phyloP scores from a whole-genome alignment of 1,140 invertebrate genomes.

The Hyposmocoma kahamanoa region DNA sequence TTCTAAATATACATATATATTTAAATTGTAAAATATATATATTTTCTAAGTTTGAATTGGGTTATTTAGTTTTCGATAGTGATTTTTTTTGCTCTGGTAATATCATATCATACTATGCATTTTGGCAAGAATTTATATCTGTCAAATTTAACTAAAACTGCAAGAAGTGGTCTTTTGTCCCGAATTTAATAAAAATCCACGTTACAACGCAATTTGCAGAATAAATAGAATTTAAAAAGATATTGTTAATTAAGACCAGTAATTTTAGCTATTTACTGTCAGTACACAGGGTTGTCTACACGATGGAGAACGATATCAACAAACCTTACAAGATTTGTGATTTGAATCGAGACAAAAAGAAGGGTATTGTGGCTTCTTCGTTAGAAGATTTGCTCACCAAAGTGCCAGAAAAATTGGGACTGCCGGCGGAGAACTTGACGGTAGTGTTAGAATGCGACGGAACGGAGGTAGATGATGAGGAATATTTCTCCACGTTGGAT shows the following conservation, averaged over 20 bases:
- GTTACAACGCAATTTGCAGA: too few relatives aligned
- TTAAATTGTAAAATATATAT: neutral
- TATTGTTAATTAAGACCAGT: too few relatives aligned
- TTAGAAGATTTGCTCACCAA: conserved; percentile 83
- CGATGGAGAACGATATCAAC: conserved; percentile 67
- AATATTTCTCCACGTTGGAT: conserved; percentile 89
- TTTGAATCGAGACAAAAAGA: conserved; percentile 82
- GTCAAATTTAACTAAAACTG: too few relatives aligned
- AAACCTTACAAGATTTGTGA: conserved; percentile 76
- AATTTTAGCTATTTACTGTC: neutral
- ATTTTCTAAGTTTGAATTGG: neutral
- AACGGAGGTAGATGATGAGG: conserved; percentile 91
- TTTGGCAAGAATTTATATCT: too few relatives aligned
- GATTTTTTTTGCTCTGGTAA: neutral
- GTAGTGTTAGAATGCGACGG: conserved; percentile 88
- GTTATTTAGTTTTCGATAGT: too few relatives aligned
- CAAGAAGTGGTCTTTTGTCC: too few relatives aligned
- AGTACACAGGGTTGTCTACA: conserved; percentile 11
- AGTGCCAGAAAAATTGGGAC: conserved; percentile 80
- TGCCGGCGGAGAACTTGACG: conserved; percentile 76
- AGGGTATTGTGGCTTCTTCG: conserved; percentile 85
- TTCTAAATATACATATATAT: neutral
- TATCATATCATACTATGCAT: neutral
- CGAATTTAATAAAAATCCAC: too few relatives aligned
- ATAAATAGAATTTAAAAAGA: too few relatives aligned